Percentiles rank a stretch among this genome's conserved stretches.
These are phyloP conservation scores for Clarias macrocephalus DNA, from an alignment of 2,113 vertebrate genomes.

Conservation along the genomic window DNA sequence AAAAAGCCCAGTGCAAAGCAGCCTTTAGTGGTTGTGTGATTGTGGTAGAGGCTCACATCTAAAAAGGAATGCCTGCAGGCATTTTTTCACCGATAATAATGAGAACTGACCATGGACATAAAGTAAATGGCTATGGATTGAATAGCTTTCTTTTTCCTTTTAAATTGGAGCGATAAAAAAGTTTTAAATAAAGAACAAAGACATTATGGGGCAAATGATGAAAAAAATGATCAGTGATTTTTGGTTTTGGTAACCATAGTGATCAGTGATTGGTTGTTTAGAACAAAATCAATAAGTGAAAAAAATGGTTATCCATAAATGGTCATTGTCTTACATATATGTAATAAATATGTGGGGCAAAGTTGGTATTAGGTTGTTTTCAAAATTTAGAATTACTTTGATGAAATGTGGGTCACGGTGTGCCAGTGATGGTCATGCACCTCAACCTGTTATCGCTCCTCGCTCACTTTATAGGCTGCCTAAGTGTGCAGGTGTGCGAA, in stretches of 20 bases:
- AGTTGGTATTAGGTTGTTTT: no score
- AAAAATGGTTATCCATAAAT: neutral
- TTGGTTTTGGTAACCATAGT: neutral
- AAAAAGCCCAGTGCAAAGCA: neutral
- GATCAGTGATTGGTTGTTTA: neutral
- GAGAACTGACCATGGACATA: neutral
- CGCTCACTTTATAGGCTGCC: no score
- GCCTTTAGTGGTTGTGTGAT: neutral
- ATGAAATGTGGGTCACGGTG: no score
- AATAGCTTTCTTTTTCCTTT: neutral
- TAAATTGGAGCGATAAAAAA: neutral
- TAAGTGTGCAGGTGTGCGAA: no score
- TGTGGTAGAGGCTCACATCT: neutral
- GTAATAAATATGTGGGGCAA: no score
- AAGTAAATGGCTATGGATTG: neutral
- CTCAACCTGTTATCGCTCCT: no score
- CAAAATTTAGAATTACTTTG: no score
- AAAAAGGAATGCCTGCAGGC: neutral
- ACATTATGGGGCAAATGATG: neutral
- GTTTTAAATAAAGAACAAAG: neutral
- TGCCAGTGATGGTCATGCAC: no score
- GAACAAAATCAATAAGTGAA: neutral
- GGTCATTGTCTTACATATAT: neutral
- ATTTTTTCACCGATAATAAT: neutral
- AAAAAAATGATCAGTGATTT: neutral